phyloP scores from a whole-genome alignment of 23 tunicate genomes.

The Botrylloides violaceus region DNA sequence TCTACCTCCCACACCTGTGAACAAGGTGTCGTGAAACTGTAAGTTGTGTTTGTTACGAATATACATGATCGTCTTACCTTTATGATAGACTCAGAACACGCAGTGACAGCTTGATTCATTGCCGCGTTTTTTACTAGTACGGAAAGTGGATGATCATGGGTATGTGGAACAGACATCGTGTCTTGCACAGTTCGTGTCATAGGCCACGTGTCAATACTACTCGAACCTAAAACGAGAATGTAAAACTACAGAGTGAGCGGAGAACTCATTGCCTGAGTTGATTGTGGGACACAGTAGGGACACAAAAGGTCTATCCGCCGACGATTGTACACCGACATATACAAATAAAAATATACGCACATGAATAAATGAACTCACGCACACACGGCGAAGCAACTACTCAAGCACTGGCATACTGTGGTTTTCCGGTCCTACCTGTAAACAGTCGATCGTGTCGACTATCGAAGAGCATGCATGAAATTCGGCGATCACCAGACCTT shows the following conservation, averaged over 20 bases:
- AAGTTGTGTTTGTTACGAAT: not conserved
- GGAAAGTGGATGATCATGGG: conserved; percentile 77
- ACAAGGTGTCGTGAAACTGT: not conserved
- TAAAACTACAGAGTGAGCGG: not conserved
- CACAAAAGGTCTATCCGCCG: too few species aligned
- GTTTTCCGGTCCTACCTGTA: too few species aligned
- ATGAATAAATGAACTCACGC: too few species aligned
- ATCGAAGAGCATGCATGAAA: conserved; percentile 73
- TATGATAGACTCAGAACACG: conserved; percentile 77
- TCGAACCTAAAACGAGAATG: conserved; percentile 38
- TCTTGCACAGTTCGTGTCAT: conserved; percentile 90
- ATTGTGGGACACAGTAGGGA: not conserved
- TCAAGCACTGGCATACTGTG: too few species aligned
- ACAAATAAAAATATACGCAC: too few species aligned
- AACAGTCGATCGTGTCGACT: conserved; percentile 58
- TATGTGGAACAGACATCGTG: conserved; percentile 88
- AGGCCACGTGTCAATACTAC: conserved; percentile 77
- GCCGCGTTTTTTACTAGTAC: conserved; percentile 36
- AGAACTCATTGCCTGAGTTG: not conserved
- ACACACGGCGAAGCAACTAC: too few species aligned
- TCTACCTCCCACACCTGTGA: conserved; percentile 92
- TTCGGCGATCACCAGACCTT: conserved; percentile 76
- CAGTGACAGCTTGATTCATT: conserved; percentile 40
- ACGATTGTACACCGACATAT: too few species aligned
- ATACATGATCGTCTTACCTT: conserved; percentile 41